A percentile compares a stretch with the other conserved stretches of the same genome.
These are phyloP conservation scores for Eugnorisma glareosa DNA, from an alignment of 2,888 invertebrate species.

Conservation along the genomic window DNA sequence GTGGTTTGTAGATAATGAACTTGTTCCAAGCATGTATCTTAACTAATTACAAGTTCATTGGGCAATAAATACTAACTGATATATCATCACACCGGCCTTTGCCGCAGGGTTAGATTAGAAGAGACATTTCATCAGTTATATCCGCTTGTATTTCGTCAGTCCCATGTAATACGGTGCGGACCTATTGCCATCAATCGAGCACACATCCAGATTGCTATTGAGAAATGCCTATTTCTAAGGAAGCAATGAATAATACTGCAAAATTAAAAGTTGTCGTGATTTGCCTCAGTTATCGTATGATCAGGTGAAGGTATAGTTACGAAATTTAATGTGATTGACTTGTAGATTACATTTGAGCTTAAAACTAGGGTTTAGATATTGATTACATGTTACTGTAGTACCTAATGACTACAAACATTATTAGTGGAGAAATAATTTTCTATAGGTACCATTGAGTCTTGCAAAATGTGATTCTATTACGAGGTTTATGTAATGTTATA, in stretches of 20 bases:
- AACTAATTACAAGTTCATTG: slow-evolving; percentile 55
- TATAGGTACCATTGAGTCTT: background rate
- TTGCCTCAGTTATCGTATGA: slow-evolving; percentile 26
- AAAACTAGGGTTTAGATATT: slow-evolving; percentile 17
- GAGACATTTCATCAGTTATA: background rate
- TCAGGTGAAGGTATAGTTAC: slow-evolving; percentile 21
- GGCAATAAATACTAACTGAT: slow-evolving; percentile 21
- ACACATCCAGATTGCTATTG: background rate
- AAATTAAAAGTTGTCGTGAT: slow-evolving; percentile 33
- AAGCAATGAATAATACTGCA: slow-evolving; percentile 26
- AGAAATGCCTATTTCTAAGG: background rate
- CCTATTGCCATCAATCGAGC: background rate
- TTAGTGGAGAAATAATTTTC: slow-evolving; percentile 2
- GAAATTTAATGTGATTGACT: slow-evolving; percentile 17
- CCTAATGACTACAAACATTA: background rate
- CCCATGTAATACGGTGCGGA: background rate
- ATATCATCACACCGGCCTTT: background rate
- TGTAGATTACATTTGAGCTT: slow-evolving; percentile 15
- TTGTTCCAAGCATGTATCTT: slow-evolving; percentile 32
- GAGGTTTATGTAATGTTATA: background rate
- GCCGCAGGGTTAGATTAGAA: background rate
- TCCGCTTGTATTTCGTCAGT: background rate
- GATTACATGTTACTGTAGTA: slow-evolving; percentile 25
- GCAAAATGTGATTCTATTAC: background rate
- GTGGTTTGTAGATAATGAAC: slow-evolving; percentile 45